Percentiles rank a stretch among this genome's conserved stretches.
Conservation (phyloP, 2,888 invertebrate species). For the Eupithecia tripunctaria region DNA sequence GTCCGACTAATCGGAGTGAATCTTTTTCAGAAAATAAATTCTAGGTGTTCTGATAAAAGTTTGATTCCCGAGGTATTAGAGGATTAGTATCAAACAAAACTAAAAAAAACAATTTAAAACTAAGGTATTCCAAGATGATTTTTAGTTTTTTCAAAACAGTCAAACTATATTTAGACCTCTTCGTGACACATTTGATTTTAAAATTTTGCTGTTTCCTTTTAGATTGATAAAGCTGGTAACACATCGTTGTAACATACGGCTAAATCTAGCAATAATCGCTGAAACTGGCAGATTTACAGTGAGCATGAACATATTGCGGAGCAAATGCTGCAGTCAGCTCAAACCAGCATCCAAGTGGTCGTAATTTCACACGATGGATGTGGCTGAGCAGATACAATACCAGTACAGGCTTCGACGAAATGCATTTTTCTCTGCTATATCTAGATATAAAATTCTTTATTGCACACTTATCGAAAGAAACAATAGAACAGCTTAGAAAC, state of each 20-base stretch:
- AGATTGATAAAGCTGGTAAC: neutral
- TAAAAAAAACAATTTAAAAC: no score
- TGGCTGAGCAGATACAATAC: neutral
- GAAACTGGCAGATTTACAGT: conserved; percentile 15
- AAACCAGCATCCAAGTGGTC: conserved; percentile 24
- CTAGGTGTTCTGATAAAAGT: no score
- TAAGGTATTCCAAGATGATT: no score
- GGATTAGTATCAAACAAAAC: no score
- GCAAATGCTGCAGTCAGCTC: conserved; percentile 15
- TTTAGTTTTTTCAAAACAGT: no score
- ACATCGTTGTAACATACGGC: neutral
- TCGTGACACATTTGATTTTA: neutral
- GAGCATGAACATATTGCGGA: conserved; percentile 17
- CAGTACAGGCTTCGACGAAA: conserved; percentile 12
- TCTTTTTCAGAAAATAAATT: no score
- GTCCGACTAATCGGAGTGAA: no score
- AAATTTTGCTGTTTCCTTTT: neutral
- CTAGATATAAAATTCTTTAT: no score
- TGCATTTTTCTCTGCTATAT: neutral
- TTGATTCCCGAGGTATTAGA: no score
- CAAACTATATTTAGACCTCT: neutral
- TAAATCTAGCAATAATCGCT: conserved; percentile 4
- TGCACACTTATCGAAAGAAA: no score
- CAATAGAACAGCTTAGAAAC: no score
- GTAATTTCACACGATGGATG: conserved; percentile 26